Percentiles rank a stretch among this genome's conserved stretches.
These are phyloP conservation scores for Phoxinus phoxinus DNA, from an alignment of 2,113 vertebrate genomes.

Conservation along the genomic window DNA sequence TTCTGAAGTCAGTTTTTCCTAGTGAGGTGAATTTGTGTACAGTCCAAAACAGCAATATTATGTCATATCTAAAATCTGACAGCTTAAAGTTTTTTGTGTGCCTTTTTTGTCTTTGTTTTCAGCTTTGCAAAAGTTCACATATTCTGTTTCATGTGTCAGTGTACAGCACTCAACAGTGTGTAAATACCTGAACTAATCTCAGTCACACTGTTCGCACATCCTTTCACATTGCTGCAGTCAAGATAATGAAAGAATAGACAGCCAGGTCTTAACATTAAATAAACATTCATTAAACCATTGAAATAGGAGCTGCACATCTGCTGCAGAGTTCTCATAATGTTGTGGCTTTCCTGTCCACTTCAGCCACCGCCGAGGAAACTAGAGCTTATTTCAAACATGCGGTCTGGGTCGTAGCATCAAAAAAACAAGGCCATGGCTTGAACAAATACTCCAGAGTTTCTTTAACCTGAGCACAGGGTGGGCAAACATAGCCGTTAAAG, in stretches of 20 bases:
- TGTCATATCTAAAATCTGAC: no score
- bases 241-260: slow-evolving; percentile 23
- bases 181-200: slow-evolving; percentile 31
- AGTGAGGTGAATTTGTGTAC: slow-evolving; percentile 15
- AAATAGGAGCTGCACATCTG: slow-evolving; percentile 43
- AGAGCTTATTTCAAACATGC: slow-evolving; percentile 54
- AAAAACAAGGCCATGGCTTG: slow-evolving; percentile 51
- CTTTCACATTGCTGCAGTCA: slow-evolving; percentile 21
- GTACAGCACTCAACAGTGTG: background rate
- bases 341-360: slow-evolving; percentile 40
- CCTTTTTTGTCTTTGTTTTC: background rate
- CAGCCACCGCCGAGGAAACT: slow-evolving; percentile 26
- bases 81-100: no score
- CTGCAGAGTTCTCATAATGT: slow-evolving; percentile 44
- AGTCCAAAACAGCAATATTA: no score
- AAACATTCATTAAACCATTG: slow-evolving; percentile 46
- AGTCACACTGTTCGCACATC: slow-evolving; percentile 27
- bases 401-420: slow-evolving; percentile 46
- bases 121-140: background rate
- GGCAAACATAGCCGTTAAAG: slow-evolving; percentile 49
- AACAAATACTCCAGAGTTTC: slow-evolving; percentile 55
- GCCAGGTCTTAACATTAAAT: slow-evolving; percentile 40
- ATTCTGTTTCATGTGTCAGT: background rate
- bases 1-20: slow-evolving; percentile 36
- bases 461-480: slow-evolving; percentile 52